Conservation (phyloP, 2,888 invertebrate genomes). For the Mimumesa dahlbomi region DNA sequence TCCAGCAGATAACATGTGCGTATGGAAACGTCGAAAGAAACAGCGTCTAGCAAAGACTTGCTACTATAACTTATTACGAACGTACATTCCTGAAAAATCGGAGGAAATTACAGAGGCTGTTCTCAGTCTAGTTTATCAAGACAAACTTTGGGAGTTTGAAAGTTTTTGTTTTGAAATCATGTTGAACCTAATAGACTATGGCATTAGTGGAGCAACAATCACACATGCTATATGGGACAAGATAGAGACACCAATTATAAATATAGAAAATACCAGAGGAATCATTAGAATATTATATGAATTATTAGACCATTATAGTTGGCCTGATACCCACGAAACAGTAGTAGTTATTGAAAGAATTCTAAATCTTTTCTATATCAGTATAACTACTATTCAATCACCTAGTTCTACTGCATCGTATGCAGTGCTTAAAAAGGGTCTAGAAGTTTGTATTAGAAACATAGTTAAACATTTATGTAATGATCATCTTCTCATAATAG, state of each 20-base stretch:
- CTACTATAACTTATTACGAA: slow-evolving; percentile 65
- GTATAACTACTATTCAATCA: slow-evolving; percentile 70
- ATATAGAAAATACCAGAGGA: slow-evolving; percentile 79
- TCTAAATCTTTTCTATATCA: slow-evolving; percentile 81
- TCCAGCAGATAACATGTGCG: slow-evolving; percentile 41
- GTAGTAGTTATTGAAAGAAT: slow-evolving; percentile 80
- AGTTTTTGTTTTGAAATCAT: slow-evolving; percentile 77
- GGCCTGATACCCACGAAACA: slow-evolving; percentile 80
- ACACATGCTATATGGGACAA: slow-evolving; percentile 64
- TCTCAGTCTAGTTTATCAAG: slow-evolving; percentile 76
- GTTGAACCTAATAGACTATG: slow-evolving; percentile 67
- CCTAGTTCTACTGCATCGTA: slow-evolving; percentile 70
- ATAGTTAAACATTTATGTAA: slow-evolving; percentile 81
- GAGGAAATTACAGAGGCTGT: slow-evolving; percentile 75
- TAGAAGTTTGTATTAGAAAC: slow-evolving; percentile 82
- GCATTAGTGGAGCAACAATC: slow-evolving; percentile 57
- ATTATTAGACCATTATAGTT: slow-evolving; percentile 80
- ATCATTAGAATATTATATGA: slow-evolving; percentile 82
- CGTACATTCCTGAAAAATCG: slow-evolving; percentile 70
- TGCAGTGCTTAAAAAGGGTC: slow-evolving; percentile 80
- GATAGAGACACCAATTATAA: slow-evolving; percentile 64
- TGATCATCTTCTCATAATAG: slow-evolving; percentile 80
- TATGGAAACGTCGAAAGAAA: slow-evolving; percentile 65
- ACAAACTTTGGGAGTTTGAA: slow-evolving; percentile 80
- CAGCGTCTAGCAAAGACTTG: slow-evolving; percentile 62